Percentiles rank a stretch among this genome's conserved stretches.
phyloP scores from a whole-genome alignment of 2,888 invertebrate species.

The Callinectes sapidus region DNA sequence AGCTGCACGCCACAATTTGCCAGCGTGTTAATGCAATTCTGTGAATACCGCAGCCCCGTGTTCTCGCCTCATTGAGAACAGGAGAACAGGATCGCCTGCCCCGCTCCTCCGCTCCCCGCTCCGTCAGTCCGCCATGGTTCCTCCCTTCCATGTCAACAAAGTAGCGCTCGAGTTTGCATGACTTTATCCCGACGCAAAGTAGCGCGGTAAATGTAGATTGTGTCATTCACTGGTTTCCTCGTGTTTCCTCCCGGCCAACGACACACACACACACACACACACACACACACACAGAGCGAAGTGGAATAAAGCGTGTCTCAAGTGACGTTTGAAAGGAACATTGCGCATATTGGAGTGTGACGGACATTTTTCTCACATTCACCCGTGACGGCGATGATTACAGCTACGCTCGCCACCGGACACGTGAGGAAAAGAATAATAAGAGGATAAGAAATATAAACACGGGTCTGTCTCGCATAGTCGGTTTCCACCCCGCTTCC shows the following conservation, averaged over 20 bases:
- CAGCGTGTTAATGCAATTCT: constrained; percentile 27
- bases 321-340: not conserved
- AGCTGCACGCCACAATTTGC: constrained; percentile 33
- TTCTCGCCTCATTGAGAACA: not conserved
- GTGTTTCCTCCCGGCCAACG: not conserved
- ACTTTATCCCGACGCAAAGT: not conserved
- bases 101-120: not conserved
- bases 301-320: not conserved
- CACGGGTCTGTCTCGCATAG: not conserved
- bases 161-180: constrained; percentile 8
- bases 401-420: not conserved
- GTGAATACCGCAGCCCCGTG: constrained; percentile 20
- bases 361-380: constrained; percentile 8
- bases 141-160: not conserved
- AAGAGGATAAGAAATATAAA: not conserved
- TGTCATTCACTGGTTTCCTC: not conserved
- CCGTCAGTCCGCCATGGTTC: not conserved
- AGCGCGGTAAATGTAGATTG: not conserved
- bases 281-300: too few relatives aligned
- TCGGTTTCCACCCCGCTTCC: not conserved
- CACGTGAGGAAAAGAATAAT: constrained; percentile 19
- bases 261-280: too few relatives aligned
- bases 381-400: constrained; percentile 34
- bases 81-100: not conserved
- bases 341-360: not conserved